Base-by-base conservation (phyloP, 1,140 invertebrate species). In the Lethrus apterus region DNA sequence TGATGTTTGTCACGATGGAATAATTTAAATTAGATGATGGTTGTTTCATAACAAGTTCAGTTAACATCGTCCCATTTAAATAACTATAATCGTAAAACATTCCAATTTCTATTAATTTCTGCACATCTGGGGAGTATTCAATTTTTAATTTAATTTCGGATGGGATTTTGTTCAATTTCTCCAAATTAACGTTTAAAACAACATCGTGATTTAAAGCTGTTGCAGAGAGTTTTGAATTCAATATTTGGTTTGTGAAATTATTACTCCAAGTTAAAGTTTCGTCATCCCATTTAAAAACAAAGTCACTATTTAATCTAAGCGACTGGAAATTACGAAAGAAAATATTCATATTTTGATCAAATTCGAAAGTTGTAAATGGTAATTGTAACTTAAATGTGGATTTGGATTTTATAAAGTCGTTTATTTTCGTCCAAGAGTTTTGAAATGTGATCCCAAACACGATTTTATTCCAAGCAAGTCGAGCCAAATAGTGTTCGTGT, bases 61-160 rank as follows among this genome's bases (percentile, higher is more conserved):
- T 10, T 29, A 11, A 7, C 47, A 9, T 20, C 44, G 31, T 2
- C 47, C 46, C 8, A n/a, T 10, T 3, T 38, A 46, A 13, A 40
- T 19, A 31, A 33, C 15, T 20, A n/a, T 48, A 48, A 15, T 52
- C 31, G 40, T 50, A 53, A 15, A 9, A 36, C 44, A 53, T 53
- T 17, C 35, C 23, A 40, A 53, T 50, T 2, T 41, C 5, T 8
- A 50, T 31, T 2, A 26, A 20, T 24, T 50, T 53, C 10, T 46
- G 30, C n/a, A 19, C 13, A 17, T 46, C 20, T 13, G 29, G 29
- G 4, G 51, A 53, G 32, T 53, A 53, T 24, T 24, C 34, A 4
- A 52, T 32, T 31, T 23, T n/a, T 5, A 31, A 44, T 26, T 40
- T 30, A 1, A 48, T n/a, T 9, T 32, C 38, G 2, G 46, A 52